Evolutionary conservation across 53 echinoderm and acorn worm species (phyloP), one percentile per base, ranked within the genome.

Genomic region (Glandiceps talaboti): DNA sequence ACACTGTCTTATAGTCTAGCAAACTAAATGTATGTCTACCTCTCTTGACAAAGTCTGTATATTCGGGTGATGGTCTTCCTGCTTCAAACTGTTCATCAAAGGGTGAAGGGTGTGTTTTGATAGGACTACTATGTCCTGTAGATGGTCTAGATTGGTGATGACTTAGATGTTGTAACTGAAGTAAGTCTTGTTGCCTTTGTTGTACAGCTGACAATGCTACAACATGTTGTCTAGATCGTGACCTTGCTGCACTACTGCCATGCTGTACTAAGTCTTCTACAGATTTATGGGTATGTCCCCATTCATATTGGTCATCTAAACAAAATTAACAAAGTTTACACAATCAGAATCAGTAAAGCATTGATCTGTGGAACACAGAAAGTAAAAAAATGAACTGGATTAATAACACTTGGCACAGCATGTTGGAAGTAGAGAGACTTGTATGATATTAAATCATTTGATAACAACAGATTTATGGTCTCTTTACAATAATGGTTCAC

Each of bases 61-160:
- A 30, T 33, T 83, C 33, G n/a, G n/a, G n/a, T 31, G 77, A 73
- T 1, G 77, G 84, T 73, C 90, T 64, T 27, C 78, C 27, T 77
- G 83, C 80, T 73, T 79, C 75, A 75, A 79, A 73, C 33, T 82
- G 78, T 28, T 88, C 89, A 30, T 91, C 91, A 77, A 83, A 89
- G 12, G 91, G 91, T 1, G 89, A 84, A 0, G 88, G 89, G 27
- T 84, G 82, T 14, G 86, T 77, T 80, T 86, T 91, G 32, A 82
- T 45, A 26, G 86, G 88, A 27, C 85, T 84, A 0, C 76, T 80
- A 12, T 20, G 64, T 20, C 64, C 64, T 20, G 64, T 45, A 20
- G 64, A 45, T 20, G 64, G 64, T 6, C 64, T 6, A 12, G 64
- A 45, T 45, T 45, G 64, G 6, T 45, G 64, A 6, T 6, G 20